Conservation (phyloP, 2,797 vertebrate species). For the Bradypus variegatus region DNA sequence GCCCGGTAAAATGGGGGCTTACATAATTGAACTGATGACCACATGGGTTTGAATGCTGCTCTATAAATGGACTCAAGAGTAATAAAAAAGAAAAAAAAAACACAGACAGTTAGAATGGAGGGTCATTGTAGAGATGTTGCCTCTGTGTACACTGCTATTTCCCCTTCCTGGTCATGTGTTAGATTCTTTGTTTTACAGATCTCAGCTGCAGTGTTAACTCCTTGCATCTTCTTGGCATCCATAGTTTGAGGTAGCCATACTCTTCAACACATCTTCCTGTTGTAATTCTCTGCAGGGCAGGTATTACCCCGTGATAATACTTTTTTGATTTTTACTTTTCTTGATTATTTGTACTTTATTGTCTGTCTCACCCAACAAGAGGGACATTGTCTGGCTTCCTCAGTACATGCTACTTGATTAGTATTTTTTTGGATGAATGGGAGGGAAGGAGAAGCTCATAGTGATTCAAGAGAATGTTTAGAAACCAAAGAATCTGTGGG, state of each 20-base stretch:
- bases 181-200: neutral
- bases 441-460: neutral
- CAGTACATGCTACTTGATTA: neutral
- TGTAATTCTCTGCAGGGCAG: neutral
- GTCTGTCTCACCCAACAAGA: neutral
- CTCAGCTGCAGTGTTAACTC: neutral
- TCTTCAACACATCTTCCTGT: neutral
- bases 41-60: neutral
- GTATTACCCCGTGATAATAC: neutral
- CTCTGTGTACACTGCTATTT: neutral
- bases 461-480: neutral
- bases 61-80: neutral
- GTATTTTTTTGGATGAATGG: neutral
- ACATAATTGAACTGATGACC: neutral
- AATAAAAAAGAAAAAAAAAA: neutral
- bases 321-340: no score
- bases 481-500: neutral
- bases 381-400: neutral
- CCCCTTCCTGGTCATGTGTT: neutral
- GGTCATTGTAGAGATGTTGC: neutral
- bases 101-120: neutral
- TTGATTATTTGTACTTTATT: neutral
- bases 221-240: neutral
- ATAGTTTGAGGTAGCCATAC: neutral
- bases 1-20: neutral